phyloP scores from a whole-genome alignment of 2,888 invertebrate genomes.

The Tyria jacobaeae region DNA sequence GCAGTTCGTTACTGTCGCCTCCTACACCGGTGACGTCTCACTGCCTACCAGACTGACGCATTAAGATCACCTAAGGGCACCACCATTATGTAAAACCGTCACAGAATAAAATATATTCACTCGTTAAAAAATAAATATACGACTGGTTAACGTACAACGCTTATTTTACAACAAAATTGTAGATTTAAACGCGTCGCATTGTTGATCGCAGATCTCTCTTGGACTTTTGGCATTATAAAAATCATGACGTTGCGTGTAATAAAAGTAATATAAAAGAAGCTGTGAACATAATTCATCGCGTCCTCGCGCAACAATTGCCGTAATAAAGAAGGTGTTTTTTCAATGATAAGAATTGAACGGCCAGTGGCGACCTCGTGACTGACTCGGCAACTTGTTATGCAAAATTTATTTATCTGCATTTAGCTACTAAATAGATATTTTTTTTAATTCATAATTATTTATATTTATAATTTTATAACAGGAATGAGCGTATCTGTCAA shows the following conservation, averaged over 20 bases:
- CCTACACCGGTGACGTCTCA: slow-evolving; percentile 73
- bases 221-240: slow-evolving; percentile 65
- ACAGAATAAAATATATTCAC: slow-evolving; percentile 60
- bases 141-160: slow-evolving; percentile 40
- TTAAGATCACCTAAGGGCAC: slow-evolving; percentile 61
- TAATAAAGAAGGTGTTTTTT: slow-evolving; percentile 59
- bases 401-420: slow-evolving; percentile 70
- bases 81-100: slow-evolving; percentile 60
- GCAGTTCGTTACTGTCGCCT: slow-evolving; percentile 80
- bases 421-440: slow-evolving; percentile 58
- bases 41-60: slow-evolving; percentile 68
- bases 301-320: slow-evolving; percentile 61
- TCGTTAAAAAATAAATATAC: slow-evolving; percentile 65
- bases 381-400: slow-evolving; percentile 35
- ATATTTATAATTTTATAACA: neutral
- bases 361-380: slow-evolving; percentile 62
- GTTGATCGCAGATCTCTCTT: slow-evolving; percentile 27
- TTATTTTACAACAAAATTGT: slow-evolving; percentile 53
- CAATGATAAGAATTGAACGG: slow-evolving; percentile 52
- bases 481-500: slow-evolving; percentile 56
- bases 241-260: slow-evolving; percentile 56
- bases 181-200: slow-evolving; percentile 37
- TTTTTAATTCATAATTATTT: no score
- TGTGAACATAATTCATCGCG: slow-evolving; percentile 65
- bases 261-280: slow-evolving; percentile 66